A percentile compares a stretch with the other conserved stretches of the same genome.
Evolutionary conservation across 2,797 vertebrate species (phyloP).

Genomic region (Pseudochromis fuscus): DNA sequence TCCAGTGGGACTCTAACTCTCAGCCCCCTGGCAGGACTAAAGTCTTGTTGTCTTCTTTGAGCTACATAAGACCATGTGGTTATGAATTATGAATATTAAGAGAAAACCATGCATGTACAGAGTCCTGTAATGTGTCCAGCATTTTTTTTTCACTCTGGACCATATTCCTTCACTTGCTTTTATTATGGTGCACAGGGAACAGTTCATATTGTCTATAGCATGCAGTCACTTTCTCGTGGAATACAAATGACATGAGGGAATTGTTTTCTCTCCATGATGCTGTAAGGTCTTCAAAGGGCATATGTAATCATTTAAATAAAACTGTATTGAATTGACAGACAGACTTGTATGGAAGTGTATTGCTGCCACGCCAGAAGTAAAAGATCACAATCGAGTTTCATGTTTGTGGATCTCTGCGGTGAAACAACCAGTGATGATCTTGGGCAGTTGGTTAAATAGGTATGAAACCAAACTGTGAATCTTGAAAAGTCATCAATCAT

Average conservation of each 20-base stretch:
- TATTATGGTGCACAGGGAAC: not conserved
- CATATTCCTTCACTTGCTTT: not conserved
- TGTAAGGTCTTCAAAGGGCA: not conserved
- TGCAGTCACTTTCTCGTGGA: not conserved
- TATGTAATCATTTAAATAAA: not conserved
- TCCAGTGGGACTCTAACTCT: conserved; percentile 24
- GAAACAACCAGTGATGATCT: too few species aligned
- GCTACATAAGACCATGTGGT: not conserved
- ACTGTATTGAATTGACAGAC: not conserved
- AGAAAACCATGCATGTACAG: not conserved
- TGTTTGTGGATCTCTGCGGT: too few species aligned
- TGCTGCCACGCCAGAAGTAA: too few species aligned
- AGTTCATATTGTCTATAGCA: not conserved
- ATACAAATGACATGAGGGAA: not conserved
- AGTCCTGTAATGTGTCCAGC: not conserved
- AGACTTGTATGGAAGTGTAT: too few species aligned
- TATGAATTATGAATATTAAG: conserved; percentile 25
- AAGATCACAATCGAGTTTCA: too few species aligned
- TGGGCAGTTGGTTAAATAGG: too few species aligned
- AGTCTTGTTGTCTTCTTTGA: conserved; percentile 1
- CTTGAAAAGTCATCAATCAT: too few species aligned
- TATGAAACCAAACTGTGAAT: too few species aligned
- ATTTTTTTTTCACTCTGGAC: too few species aligned
- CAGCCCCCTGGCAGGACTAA: conserved; percentile 11
- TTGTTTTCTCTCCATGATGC: not conserved